Conservation (phyloP, 2,888 invertebrate species). For the Polymixis lichenea region DNA sequence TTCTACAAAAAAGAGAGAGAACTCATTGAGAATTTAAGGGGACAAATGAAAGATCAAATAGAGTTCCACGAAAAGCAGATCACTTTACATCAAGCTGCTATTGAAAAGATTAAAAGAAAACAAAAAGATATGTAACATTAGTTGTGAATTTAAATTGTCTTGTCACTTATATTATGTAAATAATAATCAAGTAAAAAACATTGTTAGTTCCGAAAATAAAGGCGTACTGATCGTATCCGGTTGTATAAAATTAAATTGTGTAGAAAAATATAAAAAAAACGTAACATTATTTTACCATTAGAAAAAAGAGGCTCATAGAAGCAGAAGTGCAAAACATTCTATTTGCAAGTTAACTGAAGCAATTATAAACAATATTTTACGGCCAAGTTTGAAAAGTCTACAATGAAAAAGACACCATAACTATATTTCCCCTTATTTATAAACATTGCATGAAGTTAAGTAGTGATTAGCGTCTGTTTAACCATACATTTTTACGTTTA, state of each 20-base stretch:
- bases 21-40: not conserved
- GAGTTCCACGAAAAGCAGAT: constrained; percentile 34
- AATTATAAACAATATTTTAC: no score
- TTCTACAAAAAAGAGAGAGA: constrained; percentile 23
- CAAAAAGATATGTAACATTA: not conserved
- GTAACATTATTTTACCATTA: no score
- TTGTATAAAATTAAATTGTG: not conserved
- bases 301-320: no score
- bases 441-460: no score
- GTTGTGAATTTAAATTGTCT: not conserved
- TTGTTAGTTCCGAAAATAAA: not conserved
- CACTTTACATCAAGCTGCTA: not conserved
- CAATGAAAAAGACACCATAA: no score
- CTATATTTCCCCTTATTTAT: no score
- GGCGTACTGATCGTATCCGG: not conserved
- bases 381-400: no score
- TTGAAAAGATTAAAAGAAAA: constrained; percentile 17
- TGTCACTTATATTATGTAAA: not conserved
- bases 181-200: not conserved
- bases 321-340: no score
- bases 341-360: no score
- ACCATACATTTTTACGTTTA: no score
- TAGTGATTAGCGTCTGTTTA: no score
- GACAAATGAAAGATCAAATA: constrained; percentile 11
- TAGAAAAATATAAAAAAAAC: no score